Percentiles rank a stretch among this genome's conserved stretches.
These are phyloP conservation scores for Brachionus sp. DNA, from an alignment of 1,140 invertebrate genomes.

Conservation along the genomic window DNA sequence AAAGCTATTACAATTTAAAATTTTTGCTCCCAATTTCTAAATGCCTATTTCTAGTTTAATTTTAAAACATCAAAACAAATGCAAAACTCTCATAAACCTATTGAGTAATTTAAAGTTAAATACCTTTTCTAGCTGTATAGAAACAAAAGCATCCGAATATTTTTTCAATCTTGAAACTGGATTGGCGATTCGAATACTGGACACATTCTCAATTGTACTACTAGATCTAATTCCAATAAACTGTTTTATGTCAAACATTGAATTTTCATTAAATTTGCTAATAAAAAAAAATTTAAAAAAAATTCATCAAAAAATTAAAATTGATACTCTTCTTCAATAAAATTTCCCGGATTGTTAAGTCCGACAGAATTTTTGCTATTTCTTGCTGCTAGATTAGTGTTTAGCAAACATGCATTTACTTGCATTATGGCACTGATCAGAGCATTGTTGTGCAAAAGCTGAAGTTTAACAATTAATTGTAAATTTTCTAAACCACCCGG, in stretches of 20 bases:
- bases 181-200: neutral
- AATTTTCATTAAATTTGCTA: constrained; percentile 14
- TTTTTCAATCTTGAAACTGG: neutral
- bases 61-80: no score
- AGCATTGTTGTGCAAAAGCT: constrained; percentile 56
- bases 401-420: constrained; percentile 13
- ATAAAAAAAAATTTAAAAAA: neutral
- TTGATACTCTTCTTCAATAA: neutral
- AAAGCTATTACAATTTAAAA: no score
- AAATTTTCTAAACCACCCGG: constrained; percentile 54
- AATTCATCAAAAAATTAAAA: neutral
- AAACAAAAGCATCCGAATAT: constrained; percentile 55
- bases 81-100: no score
- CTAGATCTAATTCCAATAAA: neutral
- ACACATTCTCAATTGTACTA: neutral
- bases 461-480: constrained; percentile 53
- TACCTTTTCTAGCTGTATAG: constrained; percentile 59
- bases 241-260: constrained; percentile 18
- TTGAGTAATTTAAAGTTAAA: neutral
- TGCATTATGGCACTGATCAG: constrained; percentile 18
- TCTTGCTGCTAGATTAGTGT: neutral
- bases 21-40: no score
- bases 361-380: constrained; percentile 12
- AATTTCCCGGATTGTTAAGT: neutral
- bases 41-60: no score